These are phyloP conservation scores for Hypomecis atomaria DNA, from an alignment of 2,888 invertebrate species.

Conservation along the genomic window DNA sequence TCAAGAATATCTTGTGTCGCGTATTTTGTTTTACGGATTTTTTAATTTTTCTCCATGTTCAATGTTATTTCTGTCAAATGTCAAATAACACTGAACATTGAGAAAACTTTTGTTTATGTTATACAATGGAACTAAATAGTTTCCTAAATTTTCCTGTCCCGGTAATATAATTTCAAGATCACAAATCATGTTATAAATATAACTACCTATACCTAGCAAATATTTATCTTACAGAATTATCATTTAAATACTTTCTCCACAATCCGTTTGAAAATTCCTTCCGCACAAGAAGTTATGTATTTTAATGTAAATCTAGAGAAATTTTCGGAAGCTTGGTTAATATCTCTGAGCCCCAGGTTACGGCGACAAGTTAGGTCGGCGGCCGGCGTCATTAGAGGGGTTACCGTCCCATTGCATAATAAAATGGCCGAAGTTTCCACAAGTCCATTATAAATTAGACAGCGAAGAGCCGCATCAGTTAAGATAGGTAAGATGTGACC, in stretches of 20 bases:
- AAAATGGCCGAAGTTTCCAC: slow-evolving; percentile 83
- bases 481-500: slow-evolving; percentile 84
- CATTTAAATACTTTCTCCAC: not conserved
- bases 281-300: slow-evolving; percentile 49
- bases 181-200: no score
- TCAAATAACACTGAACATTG: no score
- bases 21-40: no score
- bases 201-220: not conserved
- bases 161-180: no score
- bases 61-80: no score
- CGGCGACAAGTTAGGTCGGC: slow-evolving; percentile 75
- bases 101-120: no score
- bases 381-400: slow-evolving; percentile 82
- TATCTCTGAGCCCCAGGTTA: slow-evolving; percentile 75
- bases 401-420: slow-evolving; percentile 84
- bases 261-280: slow-evolving; percentile 6
- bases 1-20: no score
- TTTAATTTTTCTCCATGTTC: no score
- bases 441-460: slow-evolving; percentile 85
- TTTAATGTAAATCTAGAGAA: slow-evolving; percentile 64
- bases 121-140: no score
- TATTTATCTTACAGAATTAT: no score
- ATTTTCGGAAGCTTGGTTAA: slow-evolving; percentile 74
- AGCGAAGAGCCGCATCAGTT: slow-evolving; percentile 83
- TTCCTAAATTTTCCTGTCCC: no score